A percentile compares a stretch with the other conserved stretches of the same genome.
These are phyloP conservation scores for Clitarchus hookeri DNA, from an alignment of 2,888 invertebrate species.

Conservation along the genomic window DNA sequence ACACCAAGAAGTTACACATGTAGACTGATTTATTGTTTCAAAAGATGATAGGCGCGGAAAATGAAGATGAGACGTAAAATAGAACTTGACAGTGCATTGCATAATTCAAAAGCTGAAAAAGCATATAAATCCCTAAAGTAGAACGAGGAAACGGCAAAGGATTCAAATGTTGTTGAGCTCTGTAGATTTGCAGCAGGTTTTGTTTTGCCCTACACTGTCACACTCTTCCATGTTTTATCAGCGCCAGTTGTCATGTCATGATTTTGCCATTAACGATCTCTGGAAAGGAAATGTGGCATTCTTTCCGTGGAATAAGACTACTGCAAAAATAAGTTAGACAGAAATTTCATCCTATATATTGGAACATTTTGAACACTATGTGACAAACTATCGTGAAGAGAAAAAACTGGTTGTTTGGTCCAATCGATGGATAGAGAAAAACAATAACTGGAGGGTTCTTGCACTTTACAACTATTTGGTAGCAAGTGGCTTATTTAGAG, in stretches of 20 bases:
- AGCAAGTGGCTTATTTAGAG: neutral
- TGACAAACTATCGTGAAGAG: neutral
- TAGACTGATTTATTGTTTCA: conserved; percentile 21
- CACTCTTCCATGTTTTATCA: conserved; percentile 16
- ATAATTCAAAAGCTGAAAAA: neutral
- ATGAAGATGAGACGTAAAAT: conserved; percentile 15
- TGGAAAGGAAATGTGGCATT: neutral
- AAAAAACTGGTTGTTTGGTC: neutral
- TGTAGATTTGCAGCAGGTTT: neutral
- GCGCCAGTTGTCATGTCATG: conserved; percentile 6
- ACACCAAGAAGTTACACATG: conserved; percentile 17
- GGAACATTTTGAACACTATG: neutral
- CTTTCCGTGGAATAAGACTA: neutral
- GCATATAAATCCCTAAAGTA: neutral
- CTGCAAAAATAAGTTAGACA: neutral
- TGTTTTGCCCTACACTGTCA: neutral
- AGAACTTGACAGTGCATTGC: conserved; percentile 12
- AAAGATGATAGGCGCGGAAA: conserved; percentile 1
- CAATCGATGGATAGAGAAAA: neutral
- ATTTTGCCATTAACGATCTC: conserved; percentile 10
- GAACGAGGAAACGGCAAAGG: neutral
- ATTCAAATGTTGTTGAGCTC: neutral
- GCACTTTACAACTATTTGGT: conserved; percentile 16
- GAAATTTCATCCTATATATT: neutral
- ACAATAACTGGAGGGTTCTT: conserved; percentile 15